Base-by-base conservation (phyloP, 1,140 invertebrate genomes). In the Laupala kohalensis region DNA sequence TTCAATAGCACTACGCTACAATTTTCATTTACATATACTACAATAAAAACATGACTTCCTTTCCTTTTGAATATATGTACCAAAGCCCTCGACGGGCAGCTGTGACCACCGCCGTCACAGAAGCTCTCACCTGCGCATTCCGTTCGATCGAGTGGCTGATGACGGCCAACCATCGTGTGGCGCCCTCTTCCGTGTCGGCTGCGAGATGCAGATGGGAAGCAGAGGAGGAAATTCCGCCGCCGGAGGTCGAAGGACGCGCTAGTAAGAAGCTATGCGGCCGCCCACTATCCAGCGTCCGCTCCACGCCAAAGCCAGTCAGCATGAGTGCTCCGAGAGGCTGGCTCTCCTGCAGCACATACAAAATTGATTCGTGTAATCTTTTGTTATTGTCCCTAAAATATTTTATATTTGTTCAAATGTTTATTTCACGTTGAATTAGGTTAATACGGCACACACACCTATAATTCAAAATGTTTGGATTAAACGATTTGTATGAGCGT, bases 291-390 rank as follows among this genome's bases (percentile, higher is more conserved):
- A 87, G 86, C 71, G 86, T 85, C 68, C 83, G 82, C 70, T 83
- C 81, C 0, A 96, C 87, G 37, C 88, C 88, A 78, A 95, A 94
- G 77, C 94, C 92, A 64, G 90, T 85, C 66, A 96, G 84, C 82
- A 93, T 92, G 72, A 96, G 85, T 19, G 93, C 94, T 70, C 94
- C 95, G 29, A 96, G 87, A 72, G 94, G 94, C 79, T 95, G 93
- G 53, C 88, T 88, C 78, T 92, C 91, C 91, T 96, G 79, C 23
- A 66, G 9, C 9, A 62, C n/a, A n/a, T n/a, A n/a, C n/a, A n/a
- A n/a, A n/a, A n/a, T n/a, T n/a, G n/a, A n/a, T n/a, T n/a, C n/a
- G n/a, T n/a, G n/a, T n/a, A n/a, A n/a, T n/a, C n/a, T n/a, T n/a
- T n/a, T n/a, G n/a, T n/a, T n/a, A n/a, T n/a, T n/a, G n/a, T n/a